Conservation (phyloP, 2,888 invertebrate genomes). For the Ormia ochracea region DNA sequence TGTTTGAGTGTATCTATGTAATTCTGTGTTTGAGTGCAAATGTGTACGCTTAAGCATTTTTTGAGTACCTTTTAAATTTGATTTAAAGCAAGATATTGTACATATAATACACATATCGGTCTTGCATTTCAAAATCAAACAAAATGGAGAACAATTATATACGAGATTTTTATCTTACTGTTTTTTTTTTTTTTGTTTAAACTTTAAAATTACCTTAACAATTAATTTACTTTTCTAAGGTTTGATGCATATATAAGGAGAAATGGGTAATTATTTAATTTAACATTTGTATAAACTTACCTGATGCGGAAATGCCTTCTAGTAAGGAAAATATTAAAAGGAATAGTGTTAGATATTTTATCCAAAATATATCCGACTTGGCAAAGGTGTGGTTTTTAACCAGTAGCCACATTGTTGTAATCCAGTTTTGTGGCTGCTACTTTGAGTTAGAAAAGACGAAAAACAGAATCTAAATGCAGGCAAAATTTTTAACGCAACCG, state of each 20-base stretch:
- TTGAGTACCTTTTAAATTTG: conserved; percentile 60
- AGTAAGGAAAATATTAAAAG: conserved; percentile 60
- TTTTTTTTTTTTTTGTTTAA: not conserved
- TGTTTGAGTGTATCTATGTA: conserved; percentile 7
- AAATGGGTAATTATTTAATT: not conserved
- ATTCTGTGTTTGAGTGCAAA: conserved; percentile 30
- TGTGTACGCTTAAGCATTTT: conserved; percentile 46
- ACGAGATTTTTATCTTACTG: conserved; percentile 44
- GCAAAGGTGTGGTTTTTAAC: conserved; percentile 71
- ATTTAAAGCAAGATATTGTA: conserved; percentile 59
- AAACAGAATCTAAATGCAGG: conserved; percentile 38
- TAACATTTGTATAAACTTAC: conserved; percentile 50
- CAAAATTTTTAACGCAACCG: conserved; percentile 29
- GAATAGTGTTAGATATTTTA: conserved; percentile 66
- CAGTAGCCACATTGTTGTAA: conserved; percentile 71
- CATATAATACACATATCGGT: conserved; percentile 40
- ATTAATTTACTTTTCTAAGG: conserved; percentile 11
- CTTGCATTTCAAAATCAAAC: conserved; percentile 60
- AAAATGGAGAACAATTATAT: conserved; percentile 62
- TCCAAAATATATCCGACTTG: conserved; percentile 73
- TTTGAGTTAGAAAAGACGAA: conserved; percentile 43
- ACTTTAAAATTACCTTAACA: not conserved
- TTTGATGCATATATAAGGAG: not conserved
- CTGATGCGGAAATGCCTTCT: conserved; percentile 57
- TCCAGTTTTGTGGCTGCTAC: conserved; percentile 67